Conservation (phyloP, 2,797 vertebrate species). For the Pantherophis vulpinus region DNA sequence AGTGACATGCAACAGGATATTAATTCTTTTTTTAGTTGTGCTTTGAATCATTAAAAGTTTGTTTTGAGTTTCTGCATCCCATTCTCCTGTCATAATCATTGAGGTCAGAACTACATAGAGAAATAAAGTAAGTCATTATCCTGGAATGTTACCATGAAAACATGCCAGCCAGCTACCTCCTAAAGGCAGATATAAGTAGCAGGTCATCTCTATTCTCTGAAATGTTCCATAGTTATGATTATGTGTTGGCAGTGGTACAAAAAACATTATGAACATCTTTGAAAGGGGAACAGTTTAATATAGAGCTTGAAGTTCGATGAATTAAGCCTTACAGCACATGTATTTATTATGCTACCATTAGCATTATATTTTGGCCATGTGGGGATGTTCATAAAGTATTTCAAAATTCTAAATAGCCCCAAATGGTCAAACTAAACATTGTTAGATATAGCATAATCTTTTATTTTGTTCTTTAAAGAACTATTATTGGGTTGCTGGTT, state of each 20-base stretch:
- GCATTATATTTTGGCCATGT: not conserved
- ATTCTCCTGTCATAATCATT: slow-evolving; percentile 30
- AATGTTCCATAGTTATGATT: not conserved
- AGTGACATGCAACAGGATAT: slow-evolving; percentile 1
- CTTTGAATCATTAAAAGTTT: slow-evolving; percentile 12
- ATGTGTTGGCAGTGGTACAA: not conserved
- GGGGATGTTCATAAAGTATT: not conserved
- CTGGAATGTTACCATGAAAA: not conserved
- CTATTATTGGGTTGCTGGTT: not conserved
- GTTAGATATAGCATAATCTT: not conserved
- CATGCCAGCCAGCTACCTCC: not conserved
- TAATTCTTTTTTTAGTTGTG: slow-evolving; percentile 37
- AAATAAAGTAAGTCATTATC: slow-evolving; percentile 17
- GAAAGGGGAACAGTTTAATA: not conserved
- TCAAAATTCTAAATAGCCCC: not conserved
- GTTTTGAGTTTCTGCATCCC: slow-evolving; percentile 43
- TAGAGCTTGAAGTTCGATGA: not conserved
- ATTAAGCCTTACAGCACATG: not conserved
- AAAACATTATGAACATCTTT: not conserved
- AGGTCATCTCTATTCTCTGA: not conserved
- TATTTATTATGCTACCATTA: not conserved
- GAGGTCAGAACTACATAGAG: slow-evolving; percentile 29
- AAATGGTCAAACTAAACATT: not conserved
- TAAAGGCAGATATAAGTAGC: not conserved
- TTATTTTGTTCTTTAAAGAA: not conserved